These are phyloP conservation scores for Candidula unifasciata DNA, from an alignment of 2,888 invertebrate species.

Conservation along the genomic window DNA sequence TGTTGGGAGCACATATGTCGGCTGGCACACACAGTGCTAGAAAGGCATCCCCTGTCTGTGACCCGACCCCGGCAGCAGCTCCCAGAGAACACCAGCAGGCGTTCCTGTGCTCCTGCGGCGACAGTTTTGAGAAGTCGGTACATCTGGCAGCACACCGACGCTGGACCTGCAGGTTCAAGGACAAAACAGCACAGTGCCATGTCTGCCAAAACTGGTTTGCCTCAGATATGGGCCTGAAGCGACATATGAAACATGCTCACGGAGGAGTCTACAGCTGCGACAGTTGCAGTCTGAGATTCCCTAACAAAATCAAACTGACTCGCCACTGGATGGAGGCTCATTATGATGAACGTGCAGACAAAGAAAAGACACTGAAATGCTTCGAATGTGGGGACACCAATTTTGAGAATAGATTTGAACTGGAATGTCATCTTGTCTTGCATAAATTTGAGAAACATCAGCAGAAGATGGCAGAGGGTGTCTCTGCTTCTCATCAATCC, in stretches of 20 bases:
- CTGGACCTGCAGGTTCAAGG: slow-evolving; percentile 44
- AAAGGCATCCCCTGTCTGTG: background rate
- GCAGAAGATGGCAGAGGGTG: background rate
- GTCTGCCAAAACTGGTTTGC: slow-evolving; percentile 47
- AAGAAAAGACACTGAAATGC: slow-evolving; percentile 37
- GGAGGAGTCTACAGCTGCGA: slow-evolving; percentile 40
- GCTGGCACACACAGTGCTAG: background rate
- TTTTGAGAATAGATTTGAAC: slow-evolving; percentile 47
- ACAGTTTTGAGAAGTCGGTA: slow-evolving; percentile 45
- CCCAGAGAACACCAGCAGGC: background rate
- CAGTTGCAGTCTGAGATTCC: slow-evolving; percentile 37
- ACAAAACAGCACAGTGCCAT: slow-evolving; percentile 46
- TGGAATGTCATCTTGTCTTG: slow-evolving; percentile 43
- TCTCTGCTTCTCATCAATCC: background rate
- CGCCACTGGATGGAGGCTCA: slow-evolving; percentile 48
- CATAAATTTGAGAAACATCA: slow-evolving; percentile 48
- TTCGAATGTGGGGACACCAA: slow-evolving; percentile 37
- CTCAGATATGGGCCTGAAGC: slow-evolving; percentile 34
- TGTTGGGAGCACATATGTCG: too few species aligned
- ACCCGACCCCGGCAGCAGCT: background rate
- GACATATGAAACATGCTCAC: slow-evolving; percentile 50
- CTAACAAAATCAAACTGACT: slow-evolving; percentile 45
- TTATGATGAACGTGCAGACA: slow-evolving; percentile 30
- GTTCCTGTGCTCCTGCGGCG: slow-evolving; percentile 41
- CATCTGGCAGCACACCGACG: slow-evolving; percentile 46